A percentile compares a stretch with the other conserved stretches of the same genome.
These are phyloP conservation scores for Atherinosoma microstoma DNA, from an alignment of 2,797 vertebrate species.

Conservation along the genomic window DNA sequence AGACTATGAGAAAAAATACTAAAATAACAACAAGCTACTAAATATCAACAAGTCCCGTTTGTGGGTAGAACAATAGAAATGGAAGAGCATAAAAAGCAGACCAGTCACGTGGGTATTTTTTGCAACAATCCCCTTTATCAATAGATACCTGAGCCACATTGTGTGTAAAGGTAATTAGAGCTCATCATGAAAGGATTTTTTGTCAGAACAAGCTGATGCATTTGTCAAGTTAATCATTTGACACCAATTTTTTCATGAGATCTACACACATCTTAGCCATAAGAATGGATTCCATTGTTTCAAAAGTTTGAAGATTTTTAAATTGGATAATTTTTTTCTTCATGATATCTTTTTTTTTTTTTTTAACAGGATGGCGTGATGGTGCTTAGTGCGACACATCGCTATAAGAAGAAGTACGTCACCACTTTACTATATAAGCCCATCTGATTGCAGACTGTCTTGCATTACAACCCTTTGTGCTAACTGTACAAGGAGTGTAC, in stretches of 20 bases:
- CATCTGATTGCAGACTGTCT: constrained; percentile 82
- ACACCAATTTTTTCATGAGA: background rate
- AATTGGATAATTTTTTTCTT: background rate
- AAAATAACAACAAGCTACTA: too few relatives aligned
- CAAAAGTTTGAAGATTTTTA: background rate
- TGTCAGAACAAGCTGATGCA: background rate
- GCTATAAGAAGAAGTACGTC: constrained; percentile 98
- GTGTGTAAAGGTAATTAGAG: background rate
- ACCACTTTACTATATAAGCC: constrained; percentile 95
- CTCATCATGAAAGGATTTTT: background rate
- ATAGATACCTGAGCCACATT: background rate
- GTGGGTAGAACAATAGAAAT: background rate
- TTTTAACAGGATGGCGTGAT: constrained; percentile 91
- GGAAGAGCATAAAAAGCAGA: too few relatives aligned
- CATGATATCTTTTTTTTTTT: background rate
- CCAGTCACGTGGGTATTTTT: too few relatives aligned
- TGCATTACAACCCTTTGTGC: constrained; percentile 15
- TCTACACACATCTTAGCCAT: background rate
- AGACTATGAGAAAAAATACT: background rate
- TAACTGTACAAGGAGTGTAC: constrained; percentile 52
- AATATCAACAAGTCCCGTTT: background rate
- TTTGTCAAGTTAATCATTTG: background rate
- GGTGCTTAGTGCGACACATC: constrained; percentile 96
- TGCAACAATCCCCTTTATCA: background rate
- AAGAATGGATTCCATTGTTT: background rate